Base-by-base conservation (phyloP, 2,888 invertebrate species). In the Rhamnusium bicolor region DNA sequence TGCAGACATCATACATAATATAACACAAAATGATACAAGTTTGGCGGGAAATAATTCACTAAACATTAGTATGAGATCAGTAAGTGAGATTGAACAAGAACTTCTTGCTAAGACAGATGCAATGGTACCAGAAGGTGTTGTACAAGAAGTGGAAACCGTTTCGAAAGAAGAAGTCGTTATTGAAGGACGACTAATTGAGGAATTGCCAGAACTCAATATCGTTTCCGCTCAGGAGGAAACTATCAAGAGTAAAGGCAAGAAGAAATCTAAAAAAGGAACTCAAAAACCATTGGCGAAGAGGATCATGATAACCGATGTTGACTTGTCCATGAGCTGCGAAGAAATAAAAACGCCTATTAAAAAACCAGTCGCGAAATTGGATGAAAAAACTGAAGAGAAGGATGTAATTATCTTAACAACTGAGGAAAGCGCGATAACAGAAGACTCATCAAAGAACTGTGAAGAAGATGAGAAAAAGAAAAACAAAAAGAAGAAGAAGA, bases 291-390 rank as follows among this genome's bases (percentile, higher is more conserved):
- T 77, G 10, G 75, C 78, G 16, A 85, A 84, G 72, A 79, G 84
- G 61, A 84, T 87, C 0, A 85, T 87, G 19, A 85, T 87, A 60
- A 86, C 83, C 8, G 87, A 87, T 74, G 69, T 84, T n/a, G 84
- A 85, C 74, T 72, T 84, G 60, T 79, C 80, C 7, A 74, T 71
- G 53, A 70, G 69, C 21, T 58, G 21, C 51, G 76, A 74, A 19
- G 72, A 76, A 51, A 29, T 75, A 60, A 80, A 77, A 63, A 67
- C 69, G 1, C 74, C 78, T 6, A 46, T 74, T 29, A 77, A 78
- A 21, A 76, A 77, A 65, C 63, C 63, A 47, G 74, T 75, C n/a
- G 74, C 66, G n/a, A 75, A 75, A 54, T 47, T 75, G 10, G 24
- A 7, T 21, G 75, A 77, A 69, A 75, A 78, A 61, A 53, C 47